These are phyloP conservation scores for Clinocottus analis DNA, from an alignment of 2,113 vertebrate species.

Conservation along the genomic window DNA sequence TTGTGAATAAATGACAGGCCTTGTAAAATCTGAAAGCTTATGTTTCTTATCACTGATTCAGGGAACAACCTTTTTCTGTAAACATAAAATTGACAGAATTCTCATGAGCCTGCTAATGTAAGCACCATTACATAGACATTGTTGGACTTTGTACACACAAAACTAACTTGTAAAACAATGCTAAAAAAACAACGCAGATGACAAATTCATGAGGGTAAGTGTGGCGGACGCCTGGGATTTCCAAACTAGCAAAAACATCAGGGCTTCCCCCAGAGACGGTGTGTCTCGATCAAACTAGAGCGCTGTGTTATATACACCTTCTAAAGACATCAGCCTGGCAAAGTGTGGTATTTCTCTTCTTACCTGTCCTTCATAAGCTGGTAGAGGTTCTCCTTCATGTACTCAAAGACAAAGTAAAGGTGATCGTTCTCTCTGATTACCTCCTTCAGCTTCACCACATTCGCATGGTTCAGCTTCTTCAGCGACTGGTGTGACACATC, in stretches of 20 bases:
- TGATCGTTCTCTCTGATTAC: conserved; percentile 98
- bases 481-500: conserved; percentile 87
- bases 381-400: conserved; percentile 99
- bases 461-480: conserved; percentile 98
- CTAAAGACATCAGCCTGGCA: background rate
- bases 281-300: background rate
- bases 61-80: conserved; percentile 97
- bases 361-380: conserved; percentile 99
- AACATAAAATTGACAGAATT: conserved; percentile 76
- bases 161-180: background rate
- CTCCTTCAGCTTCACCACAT: conserved; percentile 97
- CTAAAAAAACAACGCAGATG: background rate
- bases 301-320: background rate
- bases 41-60: conserved; percentile 98
- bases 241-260: conserved; percentile 33
- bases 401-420: conserved; percentile 99
- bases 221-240: conserved; percentile 17
- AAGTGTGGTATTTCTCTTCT: conserved; percentile 14
- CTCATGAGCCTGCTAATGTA: conserved; percentile 36
- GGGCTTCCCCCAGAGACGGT: background rate
- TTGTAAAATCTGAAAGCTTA: conserved; percentile 99
- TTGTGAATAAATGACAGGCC: conserved; percentile 99
- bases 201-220: background rate
- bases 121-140: conserved; percentile 10
- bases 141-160: background rate